Evolutionary conservation across 2,888 invertebrate genomes (phyloP), one percentile per base, ranked within the genome.

Genomic region (Rhagophthalmus giganteus): DNA sequence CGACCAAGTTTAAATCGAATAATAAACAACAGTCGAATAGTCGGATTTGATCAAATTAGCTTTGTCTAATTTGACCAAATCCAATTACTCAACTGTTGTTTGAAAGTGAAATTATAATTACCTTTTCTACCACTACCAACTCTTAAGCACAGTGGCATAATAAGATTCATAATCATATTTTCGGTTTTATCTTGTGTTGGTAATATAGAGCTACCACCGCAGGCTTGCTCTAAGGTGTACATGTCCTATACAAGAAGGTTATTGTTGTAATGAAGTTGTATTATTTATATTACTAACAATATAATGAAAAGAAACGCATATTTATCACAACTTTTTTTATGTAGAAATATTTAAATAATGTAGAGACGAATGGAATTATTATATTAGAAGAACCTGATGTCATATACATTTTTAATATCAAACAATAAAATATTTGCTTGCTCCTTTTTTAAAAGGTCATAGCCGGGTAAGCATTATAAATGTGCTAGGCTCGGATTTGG

Each of bases 81-180:
- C n/a, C n/a, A n/a, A n/a, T n/a, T n/a, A n/a, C n/a, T n/a, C n/a
- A n/a, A n/a, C n/a, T n/a, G n/a, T n/a, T n/a, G n/a, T n/a, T n/a
- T n/a, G n/a, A n/a, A n/a, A n/a, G n/a, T n/a, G n/a, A n/a, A 35
- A 7, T 16, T 7, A 13, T 33, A 27, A 16, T 24, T 74, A 92
- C 93, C 96, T 82, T 93, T 94, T 45, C 95, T 81, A 1, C 97
- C 96, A 66, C 93, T 93, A 11, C 97, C 97, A 15, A 97, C 94
- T 62, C 96, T 81, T 60, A 99, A 80, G 74, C 97, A 96, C 50
- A 99, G 79, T 0, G 99, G 99, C 82, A 99, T 90, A 55, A 99
- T 84, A 55, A 99, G 80, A 78, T 98, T 97, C 82, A 98, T 88
- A 35, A 99, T 82, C 79, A 96, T 89, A 65, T 94, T 93, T 77